Evolutionary conservation across 1,140 invertebrate species (phyloP).

Genomic region (Acromyrmex heyeri): DNA sequence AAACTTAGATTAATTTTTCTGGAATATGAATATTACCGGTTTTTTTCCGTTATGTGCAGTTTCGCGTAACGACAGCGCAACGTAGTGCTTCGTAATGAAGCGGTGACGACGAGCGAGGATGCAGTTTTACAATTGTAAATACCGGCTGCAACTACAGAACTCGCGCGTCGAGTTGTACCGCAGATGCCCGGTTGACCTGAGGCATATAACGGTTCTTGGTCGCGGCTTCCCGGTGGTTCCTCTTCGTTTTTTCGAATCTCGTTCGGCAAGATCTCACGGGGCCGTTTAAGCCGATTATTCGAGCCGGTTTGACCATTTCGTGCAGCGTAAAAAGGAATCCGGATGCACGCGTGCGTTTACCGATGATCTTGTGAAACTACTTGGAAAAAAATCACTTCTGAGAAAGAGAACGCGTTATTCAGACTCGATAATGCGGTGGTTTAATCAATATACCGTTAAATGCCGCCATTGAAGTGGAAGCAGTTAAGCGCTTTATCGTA

Average conservation of each 20-base stretch:
- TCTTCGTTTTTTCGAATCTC: conserved; percentile 64
- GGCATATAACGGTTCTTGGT: conserved; percentile 68
- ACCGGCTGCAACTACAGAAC: conserved; percentile 47
- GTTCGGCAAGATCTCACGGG: conserved; percentile 35
- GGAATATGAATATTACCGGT: background rate
- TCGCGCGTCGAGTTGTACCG: conserved; percentile 49
- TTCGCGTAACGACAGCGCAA: background rate
- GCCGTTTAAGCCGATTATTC: conserved; percentile 74
- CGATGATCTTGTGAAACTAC: background rate
- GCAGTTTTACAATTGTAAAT: conserved; percentile 64
- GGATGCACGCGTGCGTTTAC: background rate
- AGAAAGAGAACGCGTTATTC: conserved; percentile 21
- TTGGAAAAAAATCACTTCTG: conserved; percentile 28
- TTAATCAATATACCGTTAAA: conserved; percentile 38
- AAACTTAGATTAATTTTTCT: background rate
- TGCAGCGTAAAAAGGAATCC: conserved; percentile 17
- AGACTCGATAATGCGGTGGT: conserved; percentile 2
- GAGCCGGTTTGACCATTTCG: conserved; percentile 11
- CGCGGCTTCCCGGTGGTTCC: conserved; percentile 67
- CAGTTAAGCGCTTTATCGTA: background rate
- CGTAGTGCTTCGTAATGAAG: background rate
- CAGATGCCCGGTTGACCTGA: conserved; percentile 69
- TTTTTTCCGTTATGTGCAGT: conserved; percentile 15
- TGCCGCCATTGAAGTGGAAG: background rate
- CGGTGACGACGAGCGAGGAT: conserved; percentile 15